Evolutionary conservation across 2,113 vertebrate genomes (phyloP).

Genomic region (Marcusenius ussheri): DNA sequence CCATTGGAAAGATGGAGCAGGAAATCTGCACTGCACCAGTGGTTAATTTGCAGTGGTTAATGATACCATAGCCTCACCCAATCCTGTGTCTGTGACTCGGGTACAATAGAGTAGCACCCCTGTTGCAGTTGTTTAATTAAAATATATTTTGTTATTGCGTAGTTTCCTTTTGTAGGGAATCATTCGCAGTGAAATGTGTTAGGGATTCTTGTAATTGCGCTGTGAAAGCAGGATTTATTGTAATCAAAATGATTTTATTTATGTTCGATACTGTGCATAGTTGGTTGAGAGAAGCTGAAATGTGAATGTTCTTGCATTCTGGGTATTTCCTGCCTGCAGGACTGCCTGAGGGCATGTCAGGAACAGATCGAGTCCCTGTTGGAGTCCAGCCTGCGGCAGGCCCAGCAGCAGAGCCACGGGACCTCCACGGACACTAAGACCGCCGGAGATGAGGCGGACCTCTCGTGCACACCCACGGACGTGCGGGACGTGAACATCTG

Average conservation of each 20-base stretch:
- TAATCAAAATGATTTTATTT: neutral
- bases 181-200: neutral
- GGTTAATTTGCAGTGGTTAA: neutral
- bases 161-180: neutral
- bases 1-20: neutral
- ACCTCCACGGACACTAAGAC: conserved; percentile 76
- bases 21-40: neutral
- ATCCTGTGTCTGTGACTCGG: neutral
- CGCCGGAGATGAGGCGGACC: conserved; percentile 76
- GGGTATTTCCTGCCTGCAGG: conserved; percentile 51
- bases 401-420: conserved; percentile 68
- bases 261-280: neutral
- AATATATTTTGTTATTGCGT: neutral
- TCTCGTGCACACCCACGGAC: conserved; percentile 92
- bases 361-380: conserved; percentile 96
- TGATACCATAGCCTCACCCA: neutral
- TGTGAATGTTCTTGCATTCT: neutral
- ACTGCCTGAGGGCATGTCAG: conserved; percentile 93
- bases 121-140: neutral
- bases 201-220: neutral
- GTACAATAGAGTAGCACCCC: neutral
- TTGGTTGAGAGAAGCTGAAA: neutral
- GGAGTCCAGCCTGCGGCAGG: conserved; percentile 89
- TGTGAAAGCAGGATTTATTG: neutral
- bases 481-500: conserved; percentile 94